Evolutionary conservation across 2,797 vertebrate genomes (phyloP), one percentile per base, ranked within the genome.

Genomic region (Mus caroli): DNA sequence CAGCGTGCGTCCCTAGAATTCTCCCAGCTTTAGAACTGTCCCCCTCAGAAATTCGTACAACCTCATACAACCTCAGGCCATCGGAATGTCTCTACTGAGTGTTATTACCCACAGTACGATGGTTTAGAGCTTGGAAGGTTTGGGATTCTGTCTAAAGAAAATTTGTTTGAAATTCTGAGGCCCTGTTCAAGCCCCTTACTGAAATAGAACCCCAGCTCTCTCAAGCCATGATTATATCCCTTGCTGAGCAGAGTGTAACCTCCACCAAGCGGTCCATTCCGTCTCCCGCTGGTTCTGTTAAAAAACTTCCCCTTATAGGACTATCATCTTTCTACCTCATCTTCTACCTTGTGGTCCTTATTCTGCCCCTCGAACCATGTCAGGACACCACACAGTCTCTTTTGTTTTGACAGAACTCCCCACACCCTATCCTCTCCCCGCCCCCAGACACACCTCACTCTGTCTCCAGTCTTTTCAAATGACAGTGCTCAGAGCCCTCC

Each of bases 41-140:
- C 28, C 28, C 69, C 94, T 91, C 14, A 28, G 56, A 88, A 90
- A 79, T 79, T n/a, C 56, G 6, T 3, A 54, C 40, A 78, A 24
- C 43, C 50, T 56, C 11, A 19, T 3, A 50, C n/a, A 78, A 24
- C 50, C 50, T 56, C 11, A 19, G 67, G 37, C 37, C 31, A 92
- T 90, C 84, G 86, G 76, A 71, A 77, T 64, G 52, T 86, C 3
- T 13, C 80, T 87, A 34, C 22, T 96, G 40, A 93, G 43, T 22
- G 78, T 77, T 34, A 62, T 69, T 64, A 46, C n/a, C 80, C 10
- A 94, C 71, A 43, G 37, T 76, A 73, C 52, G 26, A 54, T 73
- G 60, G n/a, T 43, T 69, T 94, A 56, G n/a, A 73, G 83, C 91
- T 88, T 34, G 40, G 24, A 43, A 83, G 62, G 75, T 58, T 88